Evolutionary conservation across 2,113 vertebrate genomes (phyloP).

Genomic region (Uria aalge): DNA sequence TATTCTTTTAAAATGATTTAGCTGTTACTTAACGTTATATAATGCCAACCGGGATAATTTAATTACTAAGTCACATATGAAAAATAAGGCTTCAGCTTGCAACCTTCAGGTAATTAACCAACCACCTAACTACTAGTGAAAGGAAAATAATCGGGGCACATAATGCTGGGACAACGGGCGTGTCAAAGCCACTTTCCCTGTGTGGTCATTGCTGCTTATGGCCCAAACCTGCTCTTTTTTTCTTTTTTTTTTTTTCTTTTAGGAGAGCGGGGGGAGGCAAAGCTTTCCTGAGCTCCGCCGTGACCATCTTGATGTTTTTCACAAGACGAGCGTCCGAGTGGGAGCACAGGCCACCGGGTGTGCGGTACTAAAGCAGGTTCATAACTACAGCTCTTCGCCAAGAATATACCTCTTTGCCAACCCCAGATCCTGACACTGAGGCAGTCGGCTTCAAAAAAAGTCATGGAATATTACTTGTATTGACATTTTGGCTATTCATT

Average conservation of each 20-base stretch:
- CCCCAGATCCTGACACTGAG: background rate
- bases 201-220: background rate
- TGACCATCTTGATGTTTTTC: background rate
- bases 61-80: background rate
- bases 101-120: background rate
- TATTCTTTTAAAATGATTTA: slow-evolving; percentile 22
- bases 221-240: background rate
- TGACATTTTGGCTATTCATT: background rate
- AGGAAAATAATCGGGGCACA: background rate
- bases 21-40: slow-evolving; percentile 2
- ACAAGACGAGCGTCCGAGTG: background rate
- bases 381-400: background rate
- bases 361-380: background rate
- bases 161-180: background rate
- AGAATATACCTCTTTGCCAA: background rate
- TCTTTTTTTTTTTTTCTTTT: background rate
- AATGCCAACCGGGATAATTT: background rate
- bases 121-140: background rate
- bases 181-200: background rate
- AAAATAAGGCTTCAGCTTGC: background rate
- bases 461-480: background rate
- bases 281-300: accelerated
- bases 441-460: background rate
- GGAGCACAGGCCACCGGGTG: background rate
- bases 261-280: background rate